Conservation (phyloP, 2,888 invertebrate genomes). For the Chaetoderma sp. region DNA sequence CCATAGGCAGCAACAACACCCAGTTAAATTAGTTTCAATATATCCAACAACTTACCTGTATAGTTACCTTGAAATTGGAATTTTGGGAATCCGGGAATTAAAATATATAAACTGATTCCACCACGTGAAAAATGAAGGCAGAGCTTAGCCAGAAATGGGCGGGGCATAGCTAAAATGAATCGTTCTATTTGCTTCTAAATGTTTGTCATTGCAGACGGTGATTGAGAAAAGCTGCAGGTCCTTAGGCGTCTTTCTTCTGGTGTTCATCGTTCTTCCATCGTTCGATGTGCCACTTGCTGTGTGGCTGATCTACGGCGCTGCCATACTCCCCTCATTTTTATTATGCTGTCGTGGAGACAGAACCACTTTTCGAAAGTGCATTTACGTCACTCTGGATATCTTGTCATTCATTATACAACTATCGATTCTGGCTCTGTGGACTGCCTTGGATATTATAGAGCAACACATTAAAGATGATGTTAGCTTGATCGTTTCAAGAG, state of each 20-base stretch:
- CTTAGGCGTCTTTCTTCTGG: constrained; percentile 86
- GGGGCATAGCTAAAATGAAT: too few relatives aligned
- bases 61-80: too few relatives aligned
- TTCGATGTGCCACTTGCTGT: constrained; percentile 94
- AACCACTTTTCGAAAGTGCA: background rate
- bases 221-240: constrained; percentile 90
- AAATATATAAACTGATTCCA: too few relatives aligned
- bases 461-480: constrained; percentile 13
- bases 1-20: too few relatives aligned
- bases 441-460: constrained; percentile 36
- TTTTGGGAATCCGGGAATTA: too few relatives aligned
- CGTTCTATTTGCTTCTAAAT: too few relatives aligned
- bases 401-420: constrained; percentile 45
- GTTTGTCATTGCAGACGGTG: constrained; percentile 73
- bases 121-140: too few relatives aligned
- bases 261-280: constrained; percentile 90
- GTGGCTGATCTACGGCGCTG: constrained; percentile 95
- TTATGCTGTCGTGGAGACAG: too few relatives aligned
- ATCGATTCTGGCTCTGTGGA: constrained; percentile 50
- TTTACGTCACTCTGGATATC: constrained; percentile 50
- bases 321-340: constrained; percentile 82
- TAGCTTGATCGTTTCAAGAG: constrained; percentile 66
- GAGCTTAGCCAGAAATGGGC: too few relatives aligned
- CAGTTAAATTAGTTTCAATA: too few relatives aligned
- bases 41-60: too few relatives aligned